Evolutionary conservation across 2,888 invertebrate species (phyloP).

Genomic region (Pristionchus mayeri): DNA sequence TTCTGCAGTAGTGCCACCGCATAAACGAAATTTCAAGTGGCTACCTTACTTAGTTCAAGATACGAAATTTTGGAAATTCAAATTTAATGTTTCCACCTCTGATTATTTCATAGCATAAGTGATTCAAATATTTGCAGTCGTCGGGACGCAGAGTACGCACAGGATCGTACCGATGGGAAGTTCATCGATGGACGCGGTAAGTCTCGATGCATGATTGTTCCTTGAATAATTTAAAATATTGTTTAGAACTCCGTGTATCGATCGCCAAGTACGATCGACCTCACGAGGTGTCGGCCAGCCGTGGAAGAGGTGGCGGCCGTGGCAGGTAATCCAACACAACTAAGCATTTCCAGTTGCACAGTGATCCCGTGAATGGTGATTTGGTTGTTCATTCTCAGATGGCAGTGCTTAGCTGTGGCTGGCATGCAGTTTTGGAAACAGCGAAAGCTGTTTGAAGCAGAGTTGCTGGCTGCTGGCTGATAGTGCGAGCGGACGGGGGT

Average conservation of each 20-base stretch:
- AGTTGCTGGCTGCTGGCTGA: conserved; percentile 37
- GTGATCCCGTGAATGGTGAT: neutral
- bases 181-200: conserved; percentile 95
- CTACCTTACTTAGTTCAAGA: too few relatives aligned
- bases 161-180: conserved; percentile 97
- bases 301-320: conserved; percentile 54
- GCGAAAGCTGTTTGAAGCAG: conserved; percentile 28
- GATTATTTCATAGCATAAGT: too few relatives aligned
- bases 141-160: conserved; percentile 96
- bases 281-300: conserved; percentile 63
- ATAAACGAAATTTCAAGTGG: too few relatives aligned
- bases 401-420: conserved; percentile 41
- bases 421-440: conserved; percentile 31
- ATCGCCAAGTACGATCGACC: conserved; percentile 98
- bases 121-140: too few relatives aligned
- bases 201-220: too few relatives aligned
- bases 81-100: too few relatives aligned
- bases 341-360: neutral
- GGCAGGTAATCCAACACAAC: conserved; percentile 15
- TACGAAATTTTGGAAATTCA: too few relatives aligned
- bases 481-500: conserved; percentile 21
- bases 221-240: too few relatives aligned
- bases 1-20: too few relatives aligned
- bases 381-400: conserved; percentile 33
- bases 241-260: conserved; percentile 95